phyloP scores from a whole-genome alignment of 2,888 invertebrate species.

The Leptodirus hochenwartii region DNA sequence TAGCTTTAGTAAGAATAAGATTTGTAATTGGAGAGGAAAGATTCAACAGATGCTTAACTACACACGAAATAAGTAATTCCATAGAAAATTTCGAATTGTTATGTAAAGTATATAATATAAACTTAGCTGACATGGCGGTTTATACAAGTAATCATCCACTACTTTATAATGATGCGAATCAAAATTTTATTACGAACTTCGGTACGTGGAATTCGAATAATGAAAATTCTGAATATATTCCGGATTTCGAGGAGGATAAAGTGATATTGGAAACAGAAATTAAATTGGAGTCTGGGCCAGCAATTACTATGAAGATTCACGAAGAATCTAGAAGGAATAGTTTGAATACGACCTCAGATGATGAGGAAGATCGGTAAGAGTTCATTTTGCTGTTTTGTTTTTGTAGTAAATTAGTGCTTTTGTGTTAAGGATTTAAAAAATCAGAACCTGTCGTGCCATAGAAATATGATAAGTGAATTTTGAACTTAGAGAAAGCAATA shows the following conservation, averaged over 20 bases:
- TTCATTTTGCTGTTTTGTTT: slow-evolving; percentile 12
- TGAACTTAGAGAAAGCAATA: no score
- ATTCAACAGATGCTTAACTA: slow-evolving; percentile 34
- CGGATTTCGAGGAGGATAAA: slow-evolving; percentile 30
- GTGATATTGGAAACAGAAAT: slow-evolving; percentile 72
- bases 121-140: no score
- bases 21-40: slow-evolving; percentile 45
- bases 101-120: slow-evolving; percentile 41
- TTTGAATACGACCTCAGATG: slow-evolving; percentile 17
- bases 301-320: slow-evolving; percentile 67
- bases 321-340: slow-evolving; percentile 36
- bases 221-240: slow-evolving; percentile 3
- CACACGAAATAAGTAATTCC: slow-evolving; percentile 23
- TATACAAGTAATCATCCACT: slow-evolving; percentile 7
- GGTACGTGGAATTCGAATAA: slow-evolving; percentile 3
- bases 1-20: slow-evolving; percentile 50
- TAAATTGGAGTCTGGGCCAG: slow-evolving; percentile 60
- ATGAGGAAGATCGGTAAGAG: slow-evolving; percentile 19
- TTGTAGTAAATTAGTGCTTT: background rate
- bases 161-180: background rate
- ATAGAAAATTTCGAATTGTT: slow-evolving; percentile 38
- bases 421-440: no score
- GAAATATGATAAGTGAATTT: no score
- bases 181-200: slow-evolving; percentile 1
- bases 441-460: no score